Evolutionary conservation across 2,113 vertebrate genomes (phyloP).

Genomic region (Ceyx melanurus): DNA sequence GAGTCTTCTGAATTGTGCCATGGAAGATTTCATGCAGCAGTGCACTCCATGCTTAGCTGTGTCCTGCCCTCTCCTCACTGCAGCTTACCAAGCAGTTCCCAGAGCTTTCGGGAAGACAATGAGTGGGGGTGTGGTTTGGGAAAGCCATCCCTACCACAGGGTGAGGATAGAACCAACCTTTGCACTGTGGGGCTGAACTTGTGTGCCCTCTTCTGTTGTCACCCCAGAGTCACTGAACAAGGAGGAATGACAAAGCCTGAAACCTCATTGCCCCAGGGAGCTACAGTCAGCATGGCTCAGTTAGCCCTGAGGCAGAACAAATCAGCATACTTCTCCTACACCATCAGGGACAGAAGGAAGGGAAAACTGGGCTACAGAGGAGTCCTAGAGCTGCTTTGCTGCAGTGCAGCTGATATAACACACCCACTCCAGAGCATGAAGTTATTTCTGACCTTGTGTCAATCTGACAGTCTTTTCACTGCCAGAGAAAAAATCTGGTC

Average conservation of each 20-base stretch:
- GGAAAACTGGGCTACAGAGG: background rate
- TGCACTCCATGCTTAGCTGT: background rate
- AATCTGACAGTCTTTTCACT: background rate
- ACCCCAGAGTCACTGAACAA: background rate
- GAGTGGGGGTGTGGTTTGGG: background rate
- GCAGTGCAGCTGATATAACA: background rate
- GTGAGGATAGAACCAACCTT: background rate
- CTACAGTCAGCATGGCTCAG: background rate
- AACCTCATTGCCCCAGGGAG: background rate
- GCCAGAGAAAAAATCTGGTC: background rate
- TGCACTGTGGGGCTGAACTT: background rate
- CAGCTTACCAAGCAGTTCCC: background rate
- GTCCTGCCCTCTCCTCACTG: accelerated
- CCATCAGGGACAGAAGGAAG: background rate
- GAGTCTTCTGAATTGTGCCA: background rate
- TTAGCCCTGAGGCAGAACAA: background rate
- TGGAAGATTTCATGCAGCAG: background rate
- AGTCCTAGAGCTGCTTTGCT: background rate
- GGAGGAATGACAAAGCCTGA: background rate
- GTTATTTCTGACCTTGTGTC: background rate
- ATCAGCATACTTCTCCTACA: accelerated
- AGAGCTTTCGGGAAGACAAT: background rate
- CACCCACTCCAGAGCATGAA: background rate
- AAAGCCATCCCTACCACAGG: background rate
- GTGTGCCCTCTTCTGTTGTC: background rate